Evolutionary conservation across 2,113 vertebrate species (phyloP).

Genomic region (Podocnemis expansa): DNA sequence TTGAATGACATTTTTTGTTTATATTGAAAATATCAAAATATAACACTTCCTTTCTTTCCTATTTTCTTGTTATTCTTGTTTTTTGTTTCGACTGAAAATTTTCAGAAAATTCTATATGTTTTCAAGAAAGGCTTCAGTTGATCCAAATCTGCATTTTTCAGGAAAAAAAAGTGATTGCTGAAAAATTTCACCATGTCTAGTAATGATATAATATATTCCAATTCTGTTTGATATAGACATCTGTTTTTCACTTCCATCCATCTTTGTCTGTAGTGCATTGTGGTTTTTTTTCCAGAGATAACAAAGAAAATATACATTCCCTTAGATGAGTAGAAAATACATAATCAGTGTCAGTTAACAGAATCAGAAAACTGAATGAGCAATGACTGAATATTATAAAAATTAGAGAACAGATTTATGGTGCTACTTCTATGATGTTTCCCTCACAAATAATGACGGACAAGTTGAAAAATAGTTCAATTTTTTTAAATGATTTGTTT

Average conservation of each 20-base stretch:
- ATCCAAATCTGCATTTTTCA: not conserved
- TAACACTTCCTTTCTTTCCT: too few relatives aligned
- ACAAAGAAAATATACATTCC: constrained; percentile 57
- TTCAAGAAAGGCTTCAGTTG: not conserved
- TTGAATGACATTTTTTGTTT: too few relatives aligned
- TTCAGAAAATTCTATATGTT: too few relatives aligned
- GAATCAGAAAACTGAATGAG: constrained; percentile 36
- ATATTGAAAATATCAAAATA: too few relatives aligned
- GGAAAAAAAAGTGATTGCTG: too few relatives aligned
- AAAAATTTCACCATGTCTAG: not conserved
- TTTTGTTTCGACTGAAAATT: too few relatives aligned
- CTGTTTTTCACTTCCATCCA: constrained; percentile 30
- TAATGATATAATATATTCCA: not conserved
- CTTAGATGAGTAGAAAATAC: constrained; percentile 63
- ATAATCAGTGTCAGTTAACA: constrained; percentile 58
- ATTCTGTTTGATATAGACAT: constrained; percentile 11
- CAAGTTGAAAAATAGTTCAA: constrained; percentile 29
- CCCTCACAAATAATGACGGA: constrained; percentile 52
- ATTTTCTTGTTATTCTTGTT: too few relatives aligned
- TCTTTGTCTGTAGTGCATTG: constrained; percentile 43
- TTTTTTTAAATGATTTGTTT: not conserved
- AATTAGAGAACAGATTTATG: constrained; percentile 58
- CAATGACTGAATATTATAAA: constrained; percentile 50
- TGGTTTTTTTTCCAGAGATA: constrained; percentile 39
- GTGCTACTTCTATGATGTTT: constrained; percentile 39